A percentile compares a stretch with the other conserved stretches of the same genome.
Evolutionary conservation across 2,113 vertebrate genomes (phyloP).

Genomic region (Phodopus roborovskii): DNA sequence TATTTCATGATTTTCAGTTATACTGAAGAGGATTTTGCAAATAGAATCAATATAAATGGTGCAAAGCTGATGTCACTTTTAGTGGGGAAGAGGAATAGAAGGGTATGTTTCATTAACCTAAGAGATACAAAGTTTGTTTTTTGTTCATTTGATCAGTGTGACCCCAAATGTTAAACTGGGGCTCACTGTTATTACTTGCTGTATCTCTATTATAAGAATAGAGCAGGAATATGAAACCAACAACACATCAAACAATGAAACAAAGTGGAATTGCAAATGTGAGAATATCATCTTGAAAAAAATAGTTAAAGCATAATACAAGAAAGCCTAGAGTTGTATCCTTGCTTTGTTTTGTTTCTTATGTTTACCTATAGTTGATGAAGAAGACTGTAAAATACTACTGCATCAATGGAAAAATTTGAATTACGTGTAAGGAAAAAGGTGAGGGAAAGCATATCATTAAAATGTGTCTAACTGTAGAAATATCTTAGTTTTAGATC

Average conservation of each 20-base stretch:
- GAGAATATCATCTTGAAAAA: background rate
- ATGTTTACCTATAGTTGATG: background rate
- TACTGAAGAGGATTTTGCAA: background rate
- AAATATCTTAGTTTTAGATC: background rate
- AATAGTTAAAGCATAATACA: background rate
- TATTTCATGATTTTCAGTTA: background rate
- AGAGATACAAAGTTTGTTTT: background rate
- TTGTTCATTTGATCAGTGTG: background rate
- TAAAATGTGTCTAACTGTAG: background rate
- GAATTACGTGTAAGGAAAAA: background rate
- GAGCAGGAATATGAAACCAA: background rate
- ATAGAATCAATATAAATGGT: background rate
- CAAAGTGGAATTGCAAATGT: background rate
- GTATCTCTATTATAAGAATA: background rate
- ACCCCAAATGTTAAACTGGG: background rate
- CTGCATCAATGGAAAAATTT: background rate
- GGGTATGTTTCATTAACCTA: background rate
- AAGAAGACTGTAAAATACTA: background rate
- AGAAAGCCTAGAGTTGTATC: background rate
- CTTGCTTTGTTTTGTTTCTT: background rate
- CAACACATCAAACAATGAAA: background rate
- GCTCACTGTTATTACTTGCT: background rate
- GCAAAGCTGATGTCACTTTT: background rate
- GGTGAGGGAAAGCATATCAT: background rate
- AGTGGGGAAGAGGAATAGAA: accelerated